Evolutionary conservation across 2,888 invertebrate species (phyloP).

Genomic region (Hemistola chrysoprasaria): DNA sequence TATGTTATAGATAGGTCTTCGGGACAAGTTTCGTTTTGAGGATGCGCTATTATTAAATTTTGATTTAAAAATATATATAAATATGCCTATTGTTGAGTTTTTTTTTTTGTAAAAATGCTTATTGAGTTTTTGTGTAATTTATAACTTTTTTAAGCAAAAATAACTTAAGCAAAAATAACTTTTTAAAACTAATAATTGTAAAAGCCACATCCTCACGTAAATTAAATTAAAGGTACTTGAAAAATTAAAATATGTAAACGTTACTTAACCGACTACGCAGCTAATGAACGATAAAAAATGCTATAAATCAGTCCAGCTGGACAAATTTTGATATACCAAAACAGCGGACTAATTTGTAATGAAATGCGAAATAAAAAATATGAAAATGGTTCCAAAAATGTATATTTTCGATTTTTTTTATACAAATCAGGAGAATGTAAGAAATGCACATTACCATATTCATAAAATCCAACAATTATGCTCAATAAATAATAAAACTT

Average conservation of each 20-base stretch:
- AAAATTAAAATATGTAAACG: slow-evolving; percentile 11
- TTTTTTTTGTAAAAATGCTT: slow-evolving; percentile 1
- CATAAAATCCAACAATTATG: slow-evolving; percentile 8
- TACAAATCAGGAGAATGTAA: slow-evolving; percentile 23
- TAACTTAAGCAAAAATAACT: too few relatives aligned
- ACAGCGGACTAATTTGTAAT: slow-evolving; percentile 22
- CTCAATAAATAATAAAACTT: slow-evolving; percentile 5
- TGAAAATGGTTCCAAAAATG: slow-evolving; percentile 19
- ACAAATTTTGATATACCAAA: slow-evolving; percentile 28
- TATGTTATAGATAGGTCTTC: slow-evolving; percentile 21
- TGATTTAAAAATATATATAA: not conserved
- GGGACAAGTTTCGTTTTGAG: slow-evolving; percentile 22
- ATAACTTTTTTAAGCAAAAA: too few relatives aligned
- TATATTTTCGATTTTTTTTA: slow-evolving; percentile 26
- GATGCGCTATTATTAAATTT: slow-evolving; percentile 9
- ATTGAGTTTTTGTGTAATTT: not conserved
- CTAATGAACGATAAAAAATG: not conserved
- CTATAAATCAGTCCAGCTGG: slow-evolving; percentile 14
- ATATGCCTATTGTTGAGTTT: not conserved
- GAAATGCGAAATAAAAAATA: slow-evolving; percentile 19
- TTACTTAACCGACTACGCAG: slow-evolving; percentile 32
- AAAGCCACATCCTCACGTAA: slow-evolving; percentile 18
- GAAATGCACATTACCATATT: slow-evolving; percentile 20
- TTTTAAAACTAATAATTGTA: not conserved
- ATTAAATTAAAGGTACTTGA: not conserved